Evolutionary conservation across 2,888 invertebrate species (phyloP).

Genomic region (Fragum whitleyi): DNA sequence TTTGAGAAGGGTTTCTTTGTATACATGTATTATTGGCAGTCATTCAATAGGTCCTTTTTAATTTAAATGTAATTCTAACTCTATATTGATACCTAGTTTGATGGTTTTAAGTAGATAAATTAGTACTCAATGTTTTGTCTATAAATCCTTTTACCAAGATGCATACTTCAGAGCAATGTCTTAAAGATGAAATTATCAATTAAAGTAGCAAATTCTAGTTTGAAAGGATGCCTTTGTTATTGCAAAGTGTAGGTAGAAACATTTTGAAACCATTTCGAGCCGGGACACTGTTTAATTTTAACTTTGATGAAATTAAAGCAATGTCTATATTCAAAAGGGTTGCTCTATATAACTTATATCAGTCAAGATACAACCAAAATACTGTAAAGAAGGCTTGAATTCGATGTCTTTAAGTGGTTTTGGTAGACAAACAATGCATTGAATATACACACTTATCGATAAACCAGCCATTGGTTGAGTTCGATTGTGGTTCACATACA

Average conservation of each 20-base stretch:
- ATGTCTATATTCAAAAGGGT: background rate
- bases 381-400: no score
- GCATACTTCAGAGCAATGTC: no score
- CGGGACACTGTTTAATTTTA: no score
- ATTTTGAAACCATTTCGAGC: no score
- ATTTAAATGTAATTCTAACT: background rate
- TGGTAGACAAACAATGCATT: background rate
- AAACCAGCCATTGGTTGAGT: background rate
- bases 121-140: constrained; percentile 24
- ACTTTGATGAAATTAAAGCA: no score
- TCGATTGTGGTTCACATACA: background rate
- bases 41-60: background rate
- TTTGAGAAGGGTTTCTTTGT: background rate
- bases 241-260: no score
- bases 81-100: background rate
- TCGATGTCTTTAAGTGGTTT: no score
- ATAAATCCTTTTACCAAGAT: background rate
- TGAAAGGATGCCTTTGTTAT: no score
- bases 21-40: background rate
- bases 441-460: background rate
- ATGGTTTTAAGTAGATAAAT: constrained; percentile 25
- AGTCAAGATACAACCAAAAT: no score
- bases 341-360: background rate
- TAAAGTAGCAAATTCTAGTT: no score
- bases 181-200: no score